Base-by-base conservation (phyloP, 2,113 vertebrate genomes). In the Variabilichromis moorii region DNA sequence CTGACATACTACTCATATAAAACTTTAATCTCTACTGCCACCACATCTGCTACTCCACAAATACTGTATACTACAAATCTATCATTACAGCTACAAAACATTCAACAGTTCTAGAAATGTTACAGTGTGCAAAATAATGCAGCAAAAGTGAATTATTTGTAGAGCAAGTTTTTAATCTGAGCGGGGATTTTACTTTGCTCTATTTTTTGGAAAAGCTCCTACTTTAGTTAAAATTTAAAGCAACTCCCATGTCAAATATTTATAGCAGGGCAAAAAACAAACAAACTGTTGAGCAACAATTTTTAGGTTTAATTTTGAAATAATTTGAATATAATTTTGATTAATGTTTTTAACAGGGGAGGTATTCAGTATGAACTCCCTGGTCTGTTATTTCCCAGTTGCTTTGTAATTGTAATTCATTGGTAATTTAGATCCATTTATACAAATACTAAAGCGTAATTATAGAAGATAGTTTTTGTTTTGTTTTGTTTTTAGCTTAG, bases 141-240 rank as follows among this genome's bases (percentile, higher is more conserved):
- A 51, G 10, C 26, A 78, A 78, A 17, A 78, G 5, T 63, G 31
- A 85, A 55, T 21, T 19, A 45, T 83, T 86, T 31, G 73, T 9
- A 91, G 14, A 73, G 81, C 66, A 82, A 83, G 78, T 42, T 88
- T 89, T 89, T 51, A 88, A 50, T 80, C 61, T 90, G 83, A 89
- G 80, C 40, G 10, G 40, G 91, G 66, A 91, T 79, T 47, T 84
- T 28, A 84, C 50, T 78, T 90, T 47, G 78, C 61, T 90, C 68
- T 26, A 47, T 17, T 9, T 59, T 6, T 82, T 76, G 17, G 71
- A 80, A 92, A 91, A 26, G 82, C 80, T 91, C 80, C 73, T n/a
- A 42, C 4, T 4, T 7, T 59, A 50, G 8, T 31, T 85, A 86
- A 66, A 85, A 57, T 68, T 42, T 80, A 76, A 21, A 84, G 45